Percentiles rank a stretch among this genome's conserved stretches.
Conservation (phyloP, 1,140 invertebrate genomes). For the Pseudoatta argentina region DNA sequence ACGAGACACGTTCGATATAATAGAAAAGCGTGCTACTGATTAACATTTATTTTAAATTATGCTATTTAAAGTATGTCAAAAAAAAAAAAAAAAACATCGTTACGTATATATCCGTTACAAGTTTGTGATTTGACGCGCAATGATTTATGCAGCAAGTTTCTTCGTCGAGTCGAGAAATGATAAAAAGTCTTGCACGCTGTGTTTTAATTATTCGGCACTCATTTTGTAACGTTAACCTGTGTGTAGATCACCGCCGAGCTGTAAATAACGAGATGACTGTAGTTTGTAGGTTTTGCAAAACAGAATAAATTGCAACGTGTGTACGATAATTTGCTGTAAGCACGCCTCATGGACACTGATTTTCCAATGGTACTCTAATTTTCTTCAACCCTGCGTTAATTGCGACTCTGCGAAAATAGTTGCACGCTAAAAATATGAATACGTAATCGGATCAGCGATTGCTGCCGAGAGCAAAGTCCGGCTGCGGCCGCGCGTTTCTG, state of each 20-base stretch:
- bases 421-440: constrained; percentile 50
- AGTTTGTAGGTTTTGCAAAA: constrained; percentile 42
- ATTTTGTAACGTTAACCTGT: constrained; percentile 29
- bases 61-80: not conserved
- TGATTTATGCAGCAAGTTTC: constrained; percentile 12
- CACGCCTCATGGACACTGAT: constrained; percentile 22
- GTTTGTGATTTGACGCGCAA: not conserved
- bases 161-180: not conserved
- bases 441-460: constrained; percentile 49
- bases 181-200: not conserved
- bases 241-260: not conserved
- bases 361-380: constrained; percentile 48
- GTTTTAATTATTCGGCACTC: constrained; percentile 11
- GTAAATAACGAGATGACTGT: constrained; percentile 26
- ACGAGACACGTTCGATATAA: not conserved
- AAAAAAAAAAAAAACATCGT: not conserved
- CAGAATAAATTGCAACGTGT: constrained; percentile 35
- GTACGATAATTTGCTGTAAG: constrained; percentile 21
- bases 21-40: not conserved
- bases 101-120: not conserved
- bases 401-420: constrained; percentile 42
- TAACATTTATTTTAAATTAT: not conserved
- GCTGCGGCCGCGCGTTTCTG: not conserved
- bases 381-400: constrained; percentile 40
- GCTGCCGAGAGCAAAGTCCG: constrained; percentile 52